These are phyloP conservation scores for Dryadula phaetusa DNA, from an alignment of 2,888 invertebrate species.

Conservation along the genomic window DNA sequence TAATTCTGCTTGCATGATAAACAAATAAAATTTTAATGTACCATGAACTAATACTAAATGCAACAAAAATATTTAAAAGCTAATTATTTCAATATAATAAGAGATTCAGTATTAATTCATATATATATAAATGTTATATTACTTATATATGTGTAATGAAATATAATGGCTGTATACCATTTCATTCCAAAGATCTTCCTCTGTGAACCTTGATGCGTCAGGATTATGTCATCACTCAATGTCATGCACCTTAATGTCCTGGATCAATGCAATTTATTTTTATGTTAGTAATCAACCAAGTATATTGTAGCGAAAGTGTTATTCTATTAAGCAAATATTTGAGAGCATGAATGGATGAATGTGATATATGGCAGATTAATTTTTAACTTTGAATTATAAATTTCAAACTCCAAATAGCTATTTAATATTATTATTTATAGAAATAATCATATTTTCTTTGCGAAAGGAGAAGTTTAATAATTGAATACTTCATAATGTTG, in stretches of 20 bases:
- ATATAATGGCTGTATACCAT: constrained; percentile 72
- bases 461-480: no score
- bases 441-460: no score
- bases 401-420: no score
- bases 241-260: constrained; percentile 81
- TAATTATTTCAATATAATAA: neutral
- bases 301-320: constrained; percentile 11
- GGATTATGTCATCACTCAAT: constrained; percentile 67
- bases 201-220: constrained; percentile 59
- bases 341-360: neutral
- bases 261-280: constrained; percentile 70
- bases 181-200: constrained; percentile 79
- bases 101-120: constrained; percentile 20
- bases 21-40: neutral
- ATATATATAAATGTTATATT: constrained; percentile 4
- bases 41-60: constrained; percentile 22
- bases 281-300: constrained; percentile 67
- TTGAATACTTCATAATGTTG: no score
- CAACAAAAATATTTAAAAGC: neutral
- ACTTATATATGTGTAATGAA: constrained; percentile 13
- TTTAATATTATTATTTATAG: no score
- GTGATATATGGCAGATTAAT: neutral
- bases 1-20: neutral
- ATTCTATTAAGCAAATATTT: constrained; percentile 1
- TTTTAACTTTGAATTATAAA: no score